phyloP scores from a whole-genome alignment of 2,113 vertebrate genomes.

The Aplodontia rufa region DNA sequence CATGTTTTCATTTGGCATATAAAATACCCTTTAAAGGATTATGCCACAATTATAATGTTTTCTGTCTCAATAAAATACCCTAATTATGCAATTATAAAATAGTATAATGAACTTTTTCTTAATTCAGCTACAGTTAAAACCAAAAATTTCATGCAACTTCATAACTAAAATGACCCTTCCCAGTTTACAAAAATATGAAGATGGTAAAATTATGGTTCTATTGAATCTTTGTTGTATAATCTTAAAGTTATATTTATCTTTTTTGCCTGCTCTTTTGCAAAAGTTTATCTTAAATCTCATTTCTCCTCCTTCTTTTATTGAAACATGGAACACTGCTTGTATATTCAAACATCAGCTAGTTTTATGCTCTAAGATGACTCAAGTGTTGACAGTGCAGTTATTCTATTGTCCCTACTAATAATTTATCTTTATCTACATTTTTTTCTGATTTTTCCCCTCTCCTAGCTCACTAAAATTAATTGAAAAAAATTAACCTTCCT shows the following conservation, averaged over 20 bases:
- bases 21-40: constrained; percentile 8
- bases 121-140: not conserved
- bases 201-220: not conserved
- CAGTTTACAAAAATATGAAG: not conserved
- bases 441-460: not conserved
- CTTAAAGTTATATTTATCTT: not conserved
- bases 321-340: not conserved
- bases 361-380: not conserved
- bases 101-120: not conserved
- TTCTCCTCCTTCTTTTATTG: not conserved
- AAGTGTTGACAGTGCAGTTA: not conserved
- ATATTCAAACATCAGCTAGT: not conserved
- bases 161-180: not conserved
- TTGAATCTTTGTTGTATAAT: not conserved
- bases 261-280: not conserved
- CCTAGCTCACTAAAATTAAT: not conserved
- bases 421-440: not conserved
- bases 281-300: not conserved
- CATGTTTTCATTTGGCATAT: constrained; percentile 5
- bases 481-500: not conserved
- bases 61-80: not conserved
- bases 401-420: not conserved
- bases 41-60: constrained; percentile 7
- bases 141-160: not conserved
- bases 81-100: not conserved